A percentile compares a stretch with the other conserved stretches of the same genome.
Evolutionary conservation across 2,888 invertebrate genomes (phyloP).

Genomic region (Meta bourneti): DNA sequence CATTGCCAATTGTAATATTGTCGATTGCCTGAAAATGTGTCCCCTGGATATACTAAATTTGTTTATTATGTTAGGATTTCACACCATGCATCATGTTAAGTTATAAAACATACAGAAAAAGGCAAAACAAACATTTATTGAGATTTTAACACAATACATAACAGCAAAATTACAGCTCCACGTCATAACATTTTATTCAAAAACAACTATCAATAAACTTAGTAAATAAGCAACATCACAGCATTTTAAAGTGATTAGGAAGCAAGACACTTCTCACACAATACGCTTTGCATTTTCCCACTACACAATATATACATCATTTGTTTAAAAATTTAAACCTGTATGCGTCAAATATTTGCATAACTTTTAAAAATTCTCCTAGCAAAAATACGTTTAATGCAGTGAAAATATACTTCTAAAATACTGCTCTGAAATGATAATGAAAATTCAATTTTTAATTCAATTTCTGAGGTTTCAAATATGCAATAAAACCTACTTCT

Average conservation of each 20-base stretch:
- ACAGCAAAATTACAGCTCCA: conserved; percentile 29
- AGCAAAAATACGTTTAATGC: conserved; percentile 61
- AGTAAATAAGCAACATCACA: conserved; percentile 69
- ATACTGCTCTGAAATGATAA: conserved; percentile 3
- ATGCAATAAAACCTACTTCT: background rate
- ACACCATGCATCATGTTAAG: background rate
- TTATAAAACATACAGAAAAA: conserved; percentile 45
- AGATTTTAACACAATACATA: conserved; percentile 37
- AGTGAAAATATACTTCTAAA: conserved; percentile 41
- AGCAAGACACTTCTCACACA: conserved; percentile 2
- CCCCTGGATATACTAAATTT: too few species aligned
- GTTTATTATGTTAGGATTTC: too few species aligned
- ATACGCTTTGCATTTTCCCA: background rate
- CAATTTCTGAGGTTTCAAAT: background rate
- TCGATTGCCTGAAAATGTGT: too few species aligned
- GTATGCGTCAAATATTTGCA: background rate
- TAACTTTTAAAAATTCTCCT: conserved; percentile 11
- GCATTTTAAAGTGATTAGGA: conserved; percentile 42
- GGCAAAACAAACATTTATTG: conserved; percentile 64
- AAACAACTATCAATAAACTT: conserved; percentile 61
- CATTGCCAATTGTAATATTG: too few species aligned
- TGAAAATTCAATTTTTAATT: background rate
- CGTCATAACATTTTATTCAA: conserved; percentile 31
- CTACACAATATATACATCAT: background rate
- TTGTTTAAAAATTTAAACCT: background rate